Percentiles rank a stretch among this genome's conserved stretches.
Conservation (phyloP, 2,888 invertebrate genomes). For the Gastrophysa polygoni region DNA sequence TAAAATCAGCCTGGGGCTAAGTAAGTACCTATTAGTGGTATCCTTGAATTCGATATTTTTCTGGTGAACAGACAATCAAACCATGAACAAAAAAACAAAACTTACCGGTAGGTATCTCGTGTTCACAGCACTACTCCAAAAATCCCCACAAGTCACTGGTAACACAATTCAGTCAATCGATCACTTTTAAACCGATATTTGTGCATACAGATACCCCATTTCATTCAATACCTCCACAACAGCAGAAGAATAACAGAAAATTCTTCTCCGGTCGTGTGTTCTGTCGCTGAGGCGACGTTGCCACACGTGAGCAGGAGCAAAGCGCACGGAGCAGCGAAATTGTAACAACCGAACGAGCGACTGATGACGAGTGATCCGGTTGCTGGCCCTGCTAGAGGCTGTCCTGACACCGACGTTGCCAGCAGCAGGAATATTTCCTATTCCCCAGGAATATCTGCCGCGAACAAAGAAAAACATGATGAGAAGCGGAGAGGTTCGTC, state of each 20-base stretch:
- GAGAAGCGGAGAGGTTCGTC: too few species aligned
- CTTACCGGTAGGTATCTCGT: slow-evolving; percentile 33
- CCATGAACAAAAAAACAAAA: slow-evolving; percentile 18
- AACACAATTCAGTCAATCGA: background rate
- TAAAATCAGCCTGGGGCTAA: background rate
- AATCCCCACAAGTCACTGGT: background rate
- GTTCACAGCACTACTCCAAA: slow-evolving; percentile 18
- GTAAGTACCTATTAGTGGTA: too few species aligned
- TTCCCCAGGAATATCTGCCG: background rate
- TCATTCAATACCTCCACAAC: background rate
- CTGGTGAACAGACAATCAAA: background rate
- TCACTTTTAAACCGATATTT: background rate
- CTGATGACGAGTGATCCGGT: slow-evolving; percentile 51
- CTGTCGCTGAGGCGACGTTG: slow-evolving; percentile 34
- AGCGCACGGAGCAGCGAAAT: slow-evolving; percentile 37
- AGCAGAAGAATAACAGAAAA: slow-evolving; percentile 1
- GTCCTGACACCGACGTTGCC: slow-evolving; percentile 25
- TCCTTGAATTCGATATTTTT: background rate
- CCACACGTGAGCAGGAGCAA: slow-evolving; percentile 43
- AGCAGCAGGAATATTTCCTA: background rate
- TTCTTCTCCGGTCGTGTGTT: background rate
- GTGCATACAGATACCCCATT: slow-evolving; percentile 4
- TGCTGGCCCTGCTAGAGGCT: slow-evolving; percentile 33
- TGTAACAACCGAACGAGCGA: slow-evolving; percentile 43
- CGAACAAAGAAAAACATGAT: too few species aligned